Percentiles rank a stretch among this genome's conserved stretches.
Evolutionary conservation across 2,113 vertebrate species (phyloP).

Genomic region (Macroglossus sobrinus): DNA sequence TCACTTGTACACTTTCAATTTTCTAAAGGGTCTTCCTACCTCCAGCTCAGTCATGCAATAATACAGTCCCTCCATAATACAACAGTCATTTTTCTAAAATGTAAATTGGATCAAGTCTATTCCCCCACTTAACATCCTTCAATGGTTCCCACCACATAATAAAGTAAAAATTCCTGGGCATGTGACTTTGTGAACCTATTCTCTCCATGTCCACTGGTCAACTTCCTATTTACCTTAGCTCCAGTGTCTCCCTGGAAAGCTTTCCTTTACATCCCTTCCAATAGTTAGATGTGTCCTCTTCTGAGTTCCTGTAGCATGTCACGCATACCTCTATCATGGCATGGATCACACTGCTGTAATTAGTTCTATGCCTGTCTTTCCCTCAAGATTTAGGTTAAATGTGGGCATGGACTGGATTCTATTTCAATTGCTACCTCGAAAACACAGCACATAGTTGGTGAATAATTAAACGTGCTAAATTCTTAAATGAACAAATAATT

Average conservation of each 20-base stretch:
- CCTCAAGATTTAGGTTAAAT: neutral
- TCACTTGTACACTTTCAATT: neutral
- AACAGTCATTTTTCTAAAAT: neutral
- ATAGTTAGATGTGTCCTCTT: neutral
- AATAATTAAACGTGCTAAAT: neutral
- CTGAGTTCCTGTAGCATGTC: neutral
- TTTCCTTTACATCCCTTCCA: neutral
- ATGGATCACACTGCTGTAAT: neutral
- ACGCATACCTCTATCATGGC: neutral
- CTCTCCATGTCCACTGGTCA: neutral
- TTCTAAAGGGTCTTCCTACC: neutral
- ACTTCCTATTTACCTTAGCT: neutral
- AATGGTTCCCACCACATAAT: neutral
- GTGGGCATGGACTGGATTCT: neutral
- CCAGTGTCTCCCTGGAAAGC: neutral
- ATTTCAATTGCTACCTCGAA: neutral
- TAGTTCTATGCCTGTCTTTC: neutral
- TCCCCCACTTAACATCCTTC: neutral
- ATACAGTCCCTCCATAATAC: neutral
- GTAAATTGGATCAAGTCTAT: neutral
- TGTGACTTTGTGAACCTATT: neutral
- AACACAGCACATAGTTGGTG: neutral
- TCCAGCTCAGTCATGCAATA: neutral
- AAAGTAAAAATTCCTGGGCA: neutral
- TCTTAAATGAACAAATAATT: neutral